These are phyloP conservation scores for Nannospalax galili DNA, from an alignment of 2,113 vertebrate species.

Conservation along the genomic window DNA sequence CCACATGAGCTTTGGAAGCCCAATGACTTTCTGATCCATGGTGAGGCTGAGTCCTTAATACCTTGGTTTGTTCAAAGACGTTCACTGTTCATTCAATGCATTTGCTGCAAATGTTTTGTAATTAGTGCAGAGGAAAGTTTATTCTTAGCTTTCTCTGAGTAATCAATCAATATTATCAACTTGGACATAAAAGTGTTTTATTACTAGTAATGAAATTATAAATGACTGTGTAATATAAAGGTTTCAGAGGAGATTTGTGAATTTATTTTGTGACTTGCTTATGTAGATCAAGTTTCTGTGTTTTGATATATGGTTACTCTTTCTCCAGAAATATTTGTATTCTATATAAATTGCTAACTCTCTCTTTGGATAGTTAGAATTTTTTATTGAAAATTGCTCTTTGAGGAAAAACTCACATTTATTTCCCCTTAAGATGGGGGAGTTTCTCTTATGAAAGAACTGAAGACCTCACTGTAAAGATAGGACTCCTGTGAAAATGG, in stretches of 20 bases:
- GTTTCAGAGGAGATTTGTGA: not conserved
- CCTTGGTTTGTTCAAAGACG: not conserved
- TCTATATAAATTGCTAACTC: not conserved
- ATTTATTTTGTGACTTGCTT: not conserved
- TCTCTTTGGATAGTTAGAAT: not conserved
- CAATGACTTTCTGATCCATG: not conserved
- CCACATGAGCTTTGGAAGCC: not conserved
- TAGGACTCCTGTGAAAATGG: no score
- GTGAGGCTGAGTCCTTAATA: not conserved
- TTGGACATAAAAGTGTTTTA: not conserved
- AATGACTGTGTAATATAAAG: not conserved
- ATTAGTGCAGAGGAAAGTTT: not conserved
- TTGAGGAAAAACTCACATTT: not conserved
- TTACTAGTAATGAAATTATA: not conserved
- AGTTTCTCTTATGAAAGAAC: not conserved
- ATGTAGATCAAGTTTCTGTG: not conserved
- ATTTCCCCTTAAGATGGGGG: not conserved
- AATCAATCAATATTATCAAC: not conserved
- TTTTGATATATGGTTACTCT: not conserved
- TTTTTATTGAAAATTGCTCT: not conserved
- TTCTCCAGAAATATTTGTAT: not conserved
- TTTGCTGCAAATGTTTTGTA: not conserved
- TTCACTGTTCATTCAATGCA: not conserved
- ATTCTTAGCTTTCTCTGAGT: not conserved
- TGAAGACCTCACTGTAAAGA: not conserved